Percentiles rank a stretch among this genome's conserved stretches.
These are phyloP conservation scores for Philopedon plagiatum DNA, from an alignment of 2,888 invertebrate genomes.

Conservation along the genomic window DNA sequence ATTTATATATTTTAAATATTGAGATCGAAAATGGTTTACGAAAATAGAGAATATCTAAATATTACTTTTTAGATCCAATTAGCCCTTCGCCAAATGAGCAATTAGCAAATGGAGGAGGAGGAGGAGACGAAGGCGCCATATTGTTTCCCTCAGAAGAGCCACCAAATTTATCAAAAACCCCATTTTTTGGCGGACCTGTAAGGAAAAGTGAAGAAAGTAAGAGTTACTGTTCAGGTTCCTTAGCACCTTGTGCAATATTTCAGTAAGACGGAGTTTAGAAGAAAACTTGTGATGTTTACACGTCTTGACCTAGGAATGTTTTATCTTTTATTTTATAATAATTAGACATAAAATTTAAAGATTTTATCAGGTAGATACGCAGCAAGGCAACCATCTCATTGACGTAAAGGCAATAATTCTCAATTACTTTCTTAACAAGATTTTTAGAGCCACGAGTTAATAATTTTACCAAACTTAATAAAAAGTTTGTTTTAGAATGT, in stretches of 20 bases:
- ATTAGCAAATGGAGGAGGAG: slow-evolving; percentile 13
- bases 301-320: too few relatives aligned
- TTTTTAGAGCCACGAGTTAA: too few relatives aligned
- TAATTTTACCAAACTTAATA: too few relatives aligned
- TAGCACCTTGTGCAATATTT: background rate
- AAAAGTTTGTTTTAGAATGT: slow-evolving; percentile 74
- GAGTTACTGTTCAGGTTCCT: slow-evolving; percentile 38
- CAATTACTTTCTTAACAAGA: too few relatives aligned
- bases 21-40: background rate
- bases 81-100: slow-evolving; percentile 24
- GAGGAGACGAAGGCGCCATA: slow-evolving; percentile 6
- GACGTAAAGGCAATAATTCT: background rate
- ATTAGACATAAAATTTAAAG: background rate
- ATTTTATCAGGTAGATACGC: background rate
- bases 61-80: background rate
- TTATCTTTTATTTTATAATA: too few relatives aligned
- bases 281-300: too few relatives aligned
- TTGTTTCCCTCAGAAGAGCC: background rate
- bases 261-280: background rate
- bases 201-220: slow-evolving; percentile 63
- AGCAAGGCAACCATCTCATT: background rate
- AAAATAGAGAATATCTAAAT: background rate
- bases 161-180: background rate
- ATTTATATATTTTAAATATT: background rate
- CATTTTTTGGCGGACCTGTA: slow-evolving; percentile 2